phyloP scores from a whole-genome alignment of 2,797 vertebrate genomes.

The Cyprinodon diabolis region DNA sequence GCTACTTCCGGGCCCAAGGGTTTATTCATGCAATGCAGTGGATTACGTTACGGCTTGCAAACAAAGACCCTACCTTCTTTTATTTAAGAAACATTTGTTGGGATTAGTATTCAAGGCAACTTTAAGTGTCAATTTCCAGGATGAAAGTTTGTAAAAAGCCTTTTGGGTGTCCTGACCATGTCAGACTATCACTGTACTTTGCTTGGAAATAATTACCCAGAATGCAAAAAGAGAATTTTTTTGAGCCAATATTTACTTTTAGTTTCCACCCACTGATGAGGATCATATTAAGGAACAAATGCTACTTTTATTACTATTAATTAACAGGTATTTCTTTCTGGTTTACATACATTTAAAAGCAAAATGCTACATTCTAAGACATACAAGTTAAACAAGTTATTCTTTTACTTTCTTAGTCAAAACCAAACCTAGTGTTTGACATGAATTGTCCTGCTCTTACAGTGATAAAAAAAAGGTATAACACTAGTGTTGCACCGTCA shows the following conservation, averaged over 20 bases:
- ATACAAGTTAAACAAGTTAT: too few relatives aligned
- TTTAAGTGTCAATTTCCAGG: conserved; percentile 29
- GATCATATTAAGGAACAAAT: neutral
- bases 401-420: too few relatives aligned
- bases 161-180: neutral
- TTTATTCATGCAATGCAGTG: conserved; percentile 65
- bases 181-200: neutral
- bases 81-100: conserved; percentile 18
- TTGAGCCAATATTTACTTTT: neutral
- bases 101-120: conserved; percentile 19
- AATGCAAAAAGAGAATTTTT: neutral
- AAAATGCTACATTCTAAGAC: too few relatives aligned
- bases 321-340: too few relatives aligned
- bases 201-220: neutral
- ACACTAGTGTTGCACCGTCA: too few relatives aligned
- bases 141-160: conserved; percentile 6
- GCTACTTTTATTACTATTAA: too few relatives aligned
- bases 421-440: too few relatives aligned
- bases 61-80: conserved; percentile 35
- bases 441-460: too few relatives aligned
- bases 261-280: neutral
- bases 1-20: conserved; percentile 72
- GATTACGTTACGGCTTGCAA: conserved; percentile 64
- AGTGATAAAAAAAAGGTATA: too few relatives aligned
- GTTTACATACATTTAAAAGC: too few relatives aligned